Percentiles rank a stretch among this genome's conserved stretches.
These are phyloP conservation scores for Scaptodrosophila lebanonensis DNA, from an alignment of 1,140 invertebrate genomes.

Conservation along the genomic window DNA sequence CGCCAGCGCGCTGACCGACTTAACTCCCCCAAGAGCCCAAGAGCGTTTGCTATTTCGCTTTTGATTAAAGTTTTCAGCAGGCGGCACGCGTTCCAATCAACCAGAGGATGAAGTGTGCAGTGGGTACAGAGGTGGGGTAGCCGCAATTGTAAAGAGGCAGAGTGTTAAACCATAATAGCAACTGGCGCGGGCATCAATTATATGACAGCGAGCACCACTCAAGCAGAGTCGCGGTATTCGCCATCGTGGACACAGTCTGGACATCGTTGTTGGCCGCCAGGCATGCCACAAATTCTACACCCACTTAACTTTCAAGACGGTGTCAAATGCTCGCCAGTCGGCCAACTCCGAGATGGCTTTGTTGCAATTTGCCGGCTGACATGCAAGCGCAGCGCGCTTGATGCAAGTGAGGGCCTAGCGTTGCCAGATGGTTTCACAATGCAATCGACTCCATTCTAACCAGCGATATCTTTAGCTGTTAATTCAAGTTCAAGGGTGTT, in stretches of 20 bases:
- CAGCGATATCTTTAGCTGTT: too few species aligned
- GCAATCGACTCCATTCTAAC: too few species aligned
- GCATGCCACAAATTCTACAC: conserved; percentile 70
- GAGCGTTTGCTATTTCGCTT: conserved; percentile 36
- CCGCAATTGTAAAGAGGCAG: conserved; percentile 20
- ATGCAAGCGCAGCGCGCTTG: conserved; percentile 19
- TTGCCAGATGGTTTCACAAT: too few species aligned
- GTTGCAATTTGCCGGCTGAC: conserved; percentile 56
- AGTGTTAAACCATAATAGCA: conserved; percentile 70
- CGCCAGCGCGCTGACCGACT: conserved; percentile 52
- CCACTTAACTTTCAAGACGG: conserved; percentile 69
- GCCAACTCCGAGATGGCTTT: conserved; percentile 43
- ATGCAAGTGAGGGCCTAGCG: neutral
- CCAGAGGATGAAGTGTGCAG: neutral
- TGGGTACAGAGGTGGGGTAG: neutral
- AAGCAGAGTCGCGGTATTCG: neutral
- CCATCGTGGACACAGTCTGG: too few species aligned
- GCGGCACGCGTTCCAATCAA: conserved; percentile 38
- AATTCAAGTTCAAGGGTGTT: too few species aligned
- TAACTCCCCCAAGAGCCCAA: neutral
- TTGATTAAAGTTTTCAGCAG: conserved; percentile 69
- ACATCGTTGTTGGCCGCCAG: conserved; percentile 43
- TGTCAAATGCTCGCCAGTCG: conserved; percentile 63
- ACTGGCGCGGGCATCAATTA: conserved; percentile 67
- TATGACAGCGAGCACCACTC: conserved; percentile 58